Evolutionary conservation across 2,888 invertebrate genomes (phyloP), one percentile per base, ranked within the genome.

Genomic region (Platycheirus rosarum): DNA sequence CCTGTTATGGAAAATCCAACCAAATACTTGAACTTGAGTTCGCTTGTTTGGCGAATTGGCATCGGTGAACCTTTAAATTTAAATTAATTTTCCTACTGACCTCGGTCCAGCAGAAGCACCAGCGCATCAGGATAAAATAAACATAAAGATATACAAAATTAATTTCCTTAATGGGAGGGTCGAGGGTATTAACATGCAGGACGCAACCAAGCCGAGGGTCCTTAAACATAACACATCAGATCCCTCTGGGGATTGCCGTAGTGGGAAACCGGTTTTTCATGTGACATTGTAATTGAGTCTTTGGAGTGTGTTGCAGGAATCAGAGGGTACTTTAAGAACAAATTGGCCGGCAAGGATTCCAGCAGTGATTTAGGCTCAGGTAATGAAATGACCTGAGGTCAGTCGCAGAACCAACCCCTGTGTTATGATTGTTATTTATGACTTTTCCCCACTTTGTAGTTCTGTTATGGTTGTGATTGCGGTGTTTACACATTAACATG

Each of bases 351-450:
- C 77, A 73, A 66, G 66, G 77, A 77, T 71, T 71, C 42, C 42
- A 71, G 13, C 63, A 32, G 71, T 65, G 70, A 66, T 71, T 57
- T 42, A 46, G 68, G 53, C 51, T 40, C 16, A 40, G 65, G 42
- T 78, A 73, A 48, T 71, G 66, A 53, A 73, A 73, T 78, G 78
- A 78, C 78, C 78, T 73, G 66, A 78, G 78, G 78, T 78, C 78
- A 78, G 53, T 62, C 16, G 16, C 11, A 18, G 1, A 29, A 29
- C 26, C 53, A 35, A 60, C 78, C 73, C 73, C 62, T 68, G 4
- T 60, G 14, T 65, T 49, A 20, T 60, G 48, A 42, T 51, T 35
- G 18, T 73, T 51, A 16, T 44, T 71, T 32, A 49, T 49, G 26
- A 23, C 35, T 57, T 13, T 26, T 6, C 26, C 26, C 26, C 26